Base-by-base conservation (phyloP, 2,888 invertebrate genomes). In the Tiliacea aurago region DNA sequence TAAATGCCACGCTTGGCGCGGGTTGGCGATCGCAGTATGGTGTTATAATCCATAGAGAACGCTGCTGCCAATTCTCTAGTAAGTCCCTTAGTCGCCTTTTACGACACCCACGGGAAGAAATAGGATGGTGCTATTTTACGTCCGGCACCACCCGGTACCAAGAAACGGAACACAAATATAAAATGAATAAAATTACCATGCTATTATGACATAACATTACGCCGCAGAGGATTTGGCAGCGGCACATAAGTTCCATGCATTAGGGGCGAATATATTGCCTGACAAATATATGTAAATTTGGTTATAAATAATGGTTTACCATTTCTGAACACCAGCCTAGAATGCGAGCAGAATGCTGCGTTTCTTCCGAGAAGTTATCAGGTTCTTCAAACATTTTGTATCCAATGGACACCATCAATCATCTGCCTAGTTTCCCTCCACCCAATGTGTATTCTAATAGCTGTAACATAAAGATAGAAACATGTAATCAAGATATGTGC, bases 311-410 rank as follows among this genome's bases (percentile, higher is more conserved):
- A 63, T 37, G 6, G 2, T 6, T 63, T 78, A 80, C 80, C 81
- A 81, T 80, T 80, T 80, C 80, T 20, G n/a, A 0, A 43, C 80
- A 81, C 80, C 80, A 81, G 28, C 81, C 80, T 18, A 79, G 49
- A 51, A 79, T 18, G 15, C 59, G 79, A n/a, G 76, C 81, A 10
- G 28, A 45, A 20, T 81, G 81, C n/a, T 76, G 66, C 4, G 11
- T 76, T 55, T 75, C 51, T 55, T 75, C 67, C 2, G 76, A 70
- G 23, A 51, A 75, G 53, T 70, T 41, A 13, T 61, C 45, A 18
- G 81, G 67, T 11, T 66, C 37, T 64, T 76, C 79, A 47, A 81
- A 63, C 63, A 79, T 76, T 55, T 23, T 58, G 37, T 79, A 79
- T 9, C 69, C 79, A 15, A 62, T 1, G 1, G 70, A 43, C 3